A percentile compares a stretch with the other conserved stretches of the same genome.
Conservation (phyloP, 2,113 vertebrate genomes). For the Lathamus discolor region DNA sequence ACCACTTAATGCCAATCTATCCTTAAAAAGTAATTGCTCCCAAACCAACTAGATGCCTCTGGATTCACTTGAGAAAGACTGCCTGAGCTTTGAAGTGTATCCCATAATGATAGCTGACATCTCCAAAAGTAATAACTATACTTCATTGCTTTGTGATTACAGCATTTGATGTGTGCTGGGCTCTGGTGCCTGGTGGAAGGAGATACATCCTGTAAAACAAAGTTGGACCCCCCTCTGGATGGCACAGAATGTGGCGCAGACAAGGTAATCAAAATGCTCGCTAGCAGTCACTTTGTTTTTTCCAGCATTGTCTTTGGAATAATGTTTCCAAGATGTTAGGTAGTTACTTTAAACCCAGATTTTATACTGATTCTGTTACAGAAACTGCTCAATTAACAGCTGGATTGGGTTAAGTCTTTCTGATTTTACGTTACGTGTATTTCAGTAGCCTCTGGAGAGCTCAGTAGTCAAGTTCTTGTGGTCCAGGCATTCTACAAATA, state of each 20-base stretch:
- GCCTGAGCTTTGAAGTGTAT: not conserved
- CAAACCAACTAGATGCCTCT: not conserved
- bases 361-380: not conserved
- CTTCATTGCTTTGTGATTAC: slow-evolving; percentile 61
- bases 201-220: slow-evolving; percentile 93
- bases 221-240: slow-evolving; percentile 95
- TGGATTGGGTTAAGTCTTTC: not conserved
- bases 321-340: not conserved
- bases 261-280: slow-evolving; percentile 81
- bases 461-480: not conserved
- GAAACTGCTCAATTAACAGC: not conserved
- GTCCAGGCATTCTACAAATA: not conserved
- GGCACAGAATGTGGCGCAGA: slow-evolving; percentile 96
- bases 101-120: not conserved
- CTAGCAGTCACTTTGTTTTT: not conserved
- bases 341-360: not conserved
- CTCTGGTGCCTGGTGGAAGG: slow-evolving; percentile 97
- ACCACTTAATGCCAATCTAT: not conserved
- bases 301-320: not conserved
- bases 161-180: slow-evolving; percentile 95
- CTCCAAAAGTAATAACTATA: slow-evolving; percentile 1
- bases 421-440: not conserved
- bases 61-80: slow-evolving; percentile 3
- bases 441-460: not conserved
- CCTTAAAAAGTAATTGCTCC: slow-evolving; percentile 3